Percentiles rank a stretch among this genome's conserved stretches.
Conservation (phyloP, 1,140 invertebrate genomes). For the Drosophila nannoptera region DNA sequence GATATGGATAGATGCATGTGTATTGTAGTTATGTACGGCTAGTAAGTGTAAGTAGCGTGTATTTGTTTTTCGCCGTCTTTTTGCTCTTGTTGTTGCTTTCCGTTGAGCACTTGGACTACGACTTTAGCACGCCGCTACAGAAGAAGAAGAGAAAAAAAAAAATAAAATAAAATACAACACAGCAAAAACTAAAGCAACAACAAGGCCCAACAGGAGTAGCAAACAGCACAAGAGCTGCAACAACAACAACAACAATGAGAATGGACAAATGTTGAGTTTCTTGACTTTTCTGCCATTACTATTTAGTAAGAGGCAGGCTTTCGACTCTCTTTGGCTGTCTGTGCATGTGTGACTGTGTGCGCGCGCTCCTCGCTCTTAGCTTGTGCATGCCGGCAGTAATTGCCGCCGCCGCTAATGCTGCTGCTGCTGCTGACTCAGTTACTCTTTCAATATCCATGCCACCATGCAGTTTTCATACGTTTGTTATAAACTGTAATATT, state of each 20-base stretch:
- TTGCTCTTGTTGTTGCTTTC: conserved; percentile 34
- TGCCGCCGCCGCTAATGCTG: conserved; percentile 17
- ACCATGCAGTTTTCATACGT: conserved; percentile 38
- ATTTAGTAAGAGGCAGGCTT: conserved; percentile 42
- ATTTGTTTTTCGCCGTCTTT: conserved; percentile 69
- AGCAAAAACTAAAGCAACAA: conserved; percentile 30
- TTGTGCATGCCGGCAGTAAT: conserved; percentile 13
- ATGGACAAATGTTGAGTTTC: conserved; percentile 63
- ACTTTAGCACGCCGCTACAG: conserved; percentile 42
- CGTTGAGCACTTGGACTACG: conserved; percentile 39
- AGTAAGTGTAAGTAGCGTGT: conserved; percentile 75
- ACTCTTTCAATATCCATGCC: conserved; percentile 38
- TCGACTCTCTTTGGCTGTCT: conserved; percentile 31
- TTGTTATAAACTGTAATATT: conserved; percentile 64
- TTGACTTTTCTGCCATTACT: conserved; percentile 68
- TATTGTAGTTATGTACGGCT: conserved; percentile 58
- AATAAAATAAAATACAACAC: too few species aligned
- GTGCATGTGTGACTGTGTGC: background rate
- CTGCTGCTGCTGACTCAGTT: conserved; percentile 17
- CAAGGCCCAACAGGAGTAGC: conserved; percentile 31
- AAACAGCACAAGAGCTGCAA: conserved; percentile 13
- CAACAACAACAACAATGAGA: conserved; percentile 34
- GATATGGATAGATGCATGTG: conserved; percentile 22
- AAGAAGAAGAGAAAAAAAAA: background rate
- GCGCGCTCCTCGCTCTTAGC: conserved; percentile 16